phyloP scores from a whole-genome alignment of 2,888 invertebrate species.

The Ctena decussata region DNA sequence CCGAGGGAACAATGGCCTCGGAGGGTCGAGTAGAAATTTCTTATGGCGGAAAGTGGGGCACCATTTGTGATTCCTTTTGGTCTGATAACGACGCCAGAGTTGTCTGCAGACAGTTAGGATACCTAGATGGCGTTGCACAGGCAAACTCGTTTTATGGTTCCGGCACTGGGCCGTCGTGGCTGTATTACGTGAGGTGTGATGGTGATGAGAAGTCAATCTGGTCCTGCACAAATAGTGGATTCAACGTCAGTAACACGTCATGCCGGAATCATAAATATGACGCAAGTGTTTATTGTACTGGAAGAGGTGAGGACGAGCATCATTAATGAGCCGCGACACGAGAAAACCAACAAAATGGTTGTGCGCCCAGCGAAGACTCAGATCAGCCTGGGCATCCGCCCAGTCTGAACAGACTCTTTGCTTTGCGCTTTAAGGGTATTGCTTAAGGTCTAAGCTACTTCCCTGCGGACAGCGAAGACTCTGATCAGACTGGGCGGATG shows the following conservation, averaged over 20 bases:
- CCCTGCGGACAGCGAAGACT: no score
- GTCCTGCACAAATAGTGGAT: conserved; percentile 71
- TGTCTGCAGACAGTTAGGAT: conserved; percentile 74
- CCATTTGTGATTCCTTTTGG: conserved; percentile 74
- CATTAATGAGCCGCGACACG: no score
- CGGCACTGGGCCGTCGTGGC: conserved; percentile 71
- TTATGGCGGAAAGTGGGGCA: conserved; percentile 73
- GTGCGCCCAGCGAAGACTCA: no score
- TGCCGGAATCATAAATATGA: conserved; percentile 71
- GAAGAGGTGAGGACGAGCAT: conserved; percentile 69
- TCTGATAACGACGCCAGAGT: conserved; percentile 71
- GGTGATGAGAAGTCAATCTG: conserved; percentile 75
- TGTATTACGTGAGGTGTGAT: conserved; percentile 71
- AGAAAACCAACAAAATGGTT: no score
- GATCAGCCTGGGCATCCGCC: no score
- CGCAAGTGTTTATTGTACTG: conserved; percentile 76
- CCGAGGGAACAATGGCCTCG: conserved; percentile 51
- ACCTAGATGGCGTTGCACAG: conserved; percentile 71
- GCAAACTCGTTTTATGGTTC: conserved; percentile 67
- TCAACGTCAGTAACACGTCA: conserved; percentile 69
- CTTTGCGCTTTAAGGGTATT: no score
- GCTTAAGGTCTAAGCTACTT: no score
- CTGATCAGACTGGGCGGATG: no score
- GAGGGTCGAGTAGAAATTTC: conserved; percentile 73
- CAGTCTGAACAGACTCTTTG: no score